A percentile compares a stretch with the other conserved stretches of the same genome.
phyloP scores from a whole-genome alignment of 2,888 invertebrate genomes.

The Drosophila trichaetosa region DNA sequence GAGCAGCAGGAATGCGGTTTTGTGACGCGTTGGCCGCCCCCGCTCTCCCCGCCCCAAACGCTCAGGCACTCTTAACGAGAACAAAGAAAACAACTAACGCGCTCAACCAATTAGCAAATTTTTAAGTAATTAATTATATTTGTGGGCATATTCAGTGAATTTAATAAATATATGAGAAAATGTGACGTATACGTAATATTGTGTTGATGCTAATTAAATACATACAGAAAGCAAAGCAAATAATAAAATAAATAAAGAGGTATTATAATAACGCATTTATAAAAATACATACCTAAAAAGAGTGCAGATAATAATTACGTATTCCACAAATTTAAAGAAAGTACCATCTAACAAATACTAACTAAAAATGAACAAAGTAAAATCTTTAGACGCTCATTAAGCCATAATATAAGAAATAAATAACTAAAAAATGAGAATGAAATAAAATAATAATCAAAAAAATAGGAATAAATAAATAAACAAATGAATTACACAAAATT shows the following conservation, averaged over 20 bases:
- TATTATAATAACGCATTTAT: background rate
- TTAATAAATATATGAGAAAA: conserved; percentile 6
- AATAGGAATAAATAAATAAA: background rate
- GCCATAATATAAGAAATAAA: background rate
- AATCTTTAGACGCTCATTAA: background rate
- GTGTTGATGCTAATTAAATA: background rate
- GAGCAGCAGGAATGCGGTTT: conserved; percentile 5
- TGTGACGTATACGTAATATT: conserved; percentile 56
- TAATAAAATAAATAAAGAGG: background rate
- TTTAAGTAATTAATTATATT: conserved; percentile 42
- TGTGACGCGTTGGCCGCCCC: background rate
- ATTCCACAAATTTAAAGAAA: background rate
- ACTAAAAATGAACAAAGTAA: background rate
- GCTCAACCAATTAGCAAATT: conserved; percentile 47
- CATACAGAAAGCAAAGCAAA: background rate
- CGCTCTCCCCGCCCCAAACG: conserved; percentile 5
- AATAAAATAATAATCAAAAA: background rate
- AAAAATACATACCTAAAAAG: background rate
- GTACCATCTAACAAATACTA: no score
- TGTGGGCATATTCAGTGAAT: conserved; percentile 12
- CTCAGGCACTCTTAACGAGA: background rate
- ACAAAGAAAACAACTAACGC: conserved; percentile 27
- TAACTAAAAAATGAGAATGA: background rate
- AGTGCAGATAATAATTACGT: background rate
- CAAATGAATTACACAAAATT: background rate